phyloP scores from a whole-genome alignment of 2,888 invertebrate genomes.

The Cyclophora punctaria region DNA sequence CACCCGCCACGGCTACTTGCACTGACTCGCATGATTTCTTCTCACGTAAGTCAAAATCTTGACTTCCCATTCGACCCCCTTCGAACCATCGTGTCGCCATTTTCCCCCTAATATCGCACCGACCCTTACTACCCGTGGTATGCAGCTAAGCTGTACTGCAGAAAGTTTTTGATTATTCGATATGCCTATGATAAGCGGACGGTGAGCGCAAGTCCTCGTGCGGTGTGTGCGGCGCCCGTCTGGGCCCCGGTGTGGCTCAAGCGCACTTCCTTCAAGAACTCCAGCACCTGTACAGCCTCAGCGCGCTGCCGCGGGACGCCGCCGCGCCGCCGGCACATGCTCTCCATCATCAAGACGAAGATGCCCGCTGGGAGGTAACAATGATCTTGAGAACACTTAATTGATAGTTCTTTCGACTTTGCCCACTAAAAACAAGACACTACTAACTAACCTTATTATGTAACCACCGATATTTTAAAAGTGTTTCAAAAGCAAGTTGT shows the following conservation, averaged over 20 bases:
- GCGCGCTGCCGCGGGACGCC: slow-evolving; percentile 60
- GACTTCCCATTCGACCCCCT: too few relatives aligned
- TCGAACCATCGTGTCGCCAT: too few relatives aligned
- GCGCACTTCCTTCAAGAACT: slow-evolving; percentile 69
- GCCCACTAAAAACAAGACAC: too few relatives aligned
- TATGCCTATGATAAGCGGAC: slow-evolving; percentile 38
- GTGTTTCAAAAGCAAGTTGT: background rate
- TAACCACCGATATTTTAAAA: too few relatives aligned
- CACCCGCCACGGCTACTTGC: slow-evolving; percentile 44
- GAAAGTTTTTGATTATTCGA: too few relatives aligned
- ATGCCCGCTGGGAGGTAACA: slow-evolving; percentile 68
- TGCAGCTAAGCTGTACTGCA: too few relatives aligned
- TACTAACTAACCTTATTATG: too few relatives aligned
- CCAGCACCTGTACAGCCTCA: slow-evolving; percentile 67
- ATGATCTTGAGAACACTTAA: background rate
- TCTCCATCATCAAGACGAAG: slow-evolving; percentile 66
- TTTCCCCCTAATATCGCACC: too few relatives aligned
- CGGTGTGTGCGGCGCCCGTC: slow-evolving; percentile 66
- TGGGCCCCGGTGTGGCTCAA: slow-evolving; percentile 69
- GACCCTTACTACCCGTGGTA: too few relatives aligned
- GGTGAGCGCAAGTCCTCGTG: slow-evolving; percentile 69
- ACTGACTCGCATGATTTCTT: slow-evolving; percentile 67
- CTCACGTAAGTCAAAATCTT: slow-evolving; percentile 40
- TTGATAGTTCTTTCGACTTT: too few relatives aligned
- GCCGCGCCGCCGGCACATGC: slow-evolving; percentile 50